phyloP scores from a whole-genome alignment of 2,113 vertebrate species.

The Oenanthe oenanthe region DNA sequence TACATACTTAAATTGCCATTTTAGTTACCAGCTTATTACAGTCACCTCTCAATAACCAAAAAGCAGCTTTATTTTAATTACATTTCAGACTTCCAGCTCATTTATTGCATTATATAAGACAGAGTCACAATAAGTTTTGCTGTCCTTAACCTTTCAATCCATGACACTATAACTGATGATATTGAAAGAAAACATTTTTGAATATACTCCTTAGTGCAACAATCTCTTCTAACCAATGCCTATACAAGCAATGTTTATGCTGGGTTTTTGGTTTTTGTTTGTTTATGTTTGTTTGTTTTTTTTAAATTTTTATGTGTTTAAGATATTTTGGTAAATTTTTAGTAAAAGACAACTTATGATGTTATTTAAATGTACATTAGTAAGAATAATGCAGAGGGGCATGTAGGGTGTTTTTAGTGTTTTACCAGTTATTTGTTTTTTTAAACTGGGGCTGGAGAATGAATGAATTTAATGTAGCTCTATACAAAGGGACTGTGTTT shows the following conservation, averaged over 20 bases:
- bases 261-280: constrained; percentile 79
- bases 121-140: constrained; percentile 13
- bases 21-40: constrained; percentile 25
- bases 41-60: constrained; percentile 47
- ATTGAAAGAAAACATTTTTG: constrained; percentile 68
- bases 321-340: constrained; percentile 96
- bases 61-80: constrained; percentile 54
- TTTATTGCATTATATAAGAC: background rate
- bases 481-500: constrained; percentile 13
- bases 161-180: constrained; percentile 54
- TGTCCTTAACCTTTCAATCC: constrained; percentile 40
- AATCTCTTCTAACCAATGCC: constrained; percentile 79
- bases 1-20: constrained; percentile 19
- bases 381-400: constrained; percentile 76
- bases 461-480: constrained; percentile 49
- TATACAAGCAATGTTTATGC: constrained; percentile 85
- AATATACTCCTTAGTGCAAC: constrained; percentile 81
- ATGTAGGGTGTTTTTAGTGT: constrained; percentile 81
- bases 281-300: constrained; percentile 84
- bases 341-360: constrained; percentile 84
- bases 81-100: constrained; percentile 26
- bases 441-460: constrained; percentile 52
- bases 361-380: constrained; percentile 85
- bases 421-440: constrained; percentile 70
- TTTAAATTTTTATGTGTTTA: constrained; percentile 91